Evolutionary conservation across 2,797 vertebrate genomes (phyloP).

Genomic region (Apogon talboti): DNA sequence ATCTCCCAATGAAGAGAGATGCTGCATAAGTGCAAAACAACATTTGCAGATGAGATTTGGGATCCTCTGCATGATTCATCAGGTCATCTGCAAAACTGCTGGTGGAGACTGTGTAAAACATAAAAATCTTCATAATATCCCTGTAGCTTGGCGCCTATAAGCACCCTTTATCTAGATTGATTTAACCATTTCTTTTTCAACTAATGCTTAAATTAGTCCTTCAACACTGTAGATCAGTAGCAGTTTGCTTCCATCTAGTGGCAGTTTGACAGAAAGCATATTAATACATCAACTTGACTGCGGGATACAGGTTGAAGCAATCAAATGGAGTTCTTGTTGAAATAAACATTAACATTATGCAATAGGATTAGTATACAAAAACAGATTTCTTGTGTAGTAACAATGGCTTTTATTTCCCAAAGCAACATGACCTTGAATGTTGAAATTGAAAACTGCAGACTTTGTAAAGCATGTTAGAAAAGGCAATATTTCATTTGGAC

Average conservation of each 20-base stretch:
- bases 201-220: neutral
- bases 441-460: conserved; percentile 46
- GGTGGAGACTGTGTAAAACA: conserved; percentile 3
- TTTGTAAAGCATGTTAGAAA: conserved; percentile 61
- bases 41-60: conserved; percentile 38
- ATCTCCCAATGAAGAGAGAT: conserved; percentile 39
- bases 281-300: neutral
- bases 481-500: conserved; percentile 36
- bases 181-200: neutral
- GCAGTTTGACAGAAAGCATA: conserved; percentile 32
- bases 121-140: neutral
- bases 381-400: conserved; percentile 42
- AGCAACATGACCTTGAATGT: conserved; percentile 46
- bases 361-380: neutral
- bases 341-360: neutral
- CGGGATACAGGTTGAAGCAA: neutral
- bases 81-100: conserved; percentile 10
- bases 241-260: conserved; percentile 69
- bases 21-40: conserved; percentile 14
- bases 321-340: neutral
- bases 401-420: conserved; percentile 76
- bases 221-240: neutral
- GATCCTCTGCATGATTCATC: conserved; percentile 19
- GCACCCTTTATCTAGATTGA: neutral
- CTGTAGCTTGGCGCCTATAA: neutral